These are phyloP conservation scores for Folsomia manolachei DNA, from an alignment of 2,888 invertebrate genomes.

Conservation along the genomic window DNA sequence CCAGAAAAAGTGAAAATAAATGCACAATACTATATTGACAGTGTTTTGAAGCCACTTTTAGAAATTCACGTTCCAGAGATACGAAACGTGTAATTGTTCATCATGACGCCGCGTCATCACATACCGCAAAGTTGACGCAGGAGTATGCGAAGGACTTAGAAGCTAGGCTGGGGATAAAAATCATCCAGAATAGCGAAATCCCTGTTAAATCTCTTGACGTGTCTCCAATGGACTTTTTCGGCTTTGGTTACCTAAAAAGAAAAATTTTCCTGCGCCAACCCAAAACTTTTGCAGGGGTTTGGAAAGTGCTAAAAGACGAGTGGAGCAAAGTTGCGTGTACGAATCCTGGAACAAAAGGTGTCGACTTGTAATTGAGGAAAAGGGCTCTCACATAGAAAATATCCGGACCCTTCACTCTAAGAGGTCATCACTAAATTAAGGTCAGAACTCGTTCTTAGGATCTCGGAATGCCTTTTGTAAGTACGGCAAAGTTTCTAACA, in stretches of 20 bases:
- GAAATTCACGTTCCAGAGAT: slow-evolving; percentile 16
- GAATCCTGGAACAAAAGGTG: slow-evolving; percentile 12
- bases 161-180: slow-evolving; percentile 11
- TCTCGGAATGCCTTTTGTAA: background rate
- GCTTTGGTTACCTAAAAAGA: slow-evolving; percentile 25
- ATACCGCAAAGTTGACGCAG: slow-evolving; percentile 15
- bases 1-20: slow-evolving; percentile 21
- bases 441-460: background rate
- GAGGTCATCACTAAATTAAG: background rate
- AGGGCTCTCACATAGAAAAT: slow-evolving; percentile 3
- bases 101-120: slow-evolving; percentile 19
- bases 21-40: background rate
- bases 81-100: slow-evolving; percentile 6
- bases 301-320: slow-evolving; percentile 18
- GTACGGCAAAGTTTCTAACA: no score
- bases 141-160: slow-evolving; percentile 15
- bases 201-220: slow-evolving; percentile 24
- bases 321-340: slow-evolving; percentile 16
- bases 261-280: background rate
- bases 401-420: background rate
- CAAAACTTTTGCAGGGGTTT: slow-evolving; percentile 4
- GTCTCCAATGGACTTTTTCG: slow-evolving; percentile 20
- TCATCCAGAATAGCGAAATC: slow-evolving; percentile 14
- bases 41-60: slow-evolving; percentile 16
- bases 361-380: background rate